Evolutionary conservation across 92 coral and sea anemone species (phyloP).

Genomic region (Muricea muricata): DNA sequence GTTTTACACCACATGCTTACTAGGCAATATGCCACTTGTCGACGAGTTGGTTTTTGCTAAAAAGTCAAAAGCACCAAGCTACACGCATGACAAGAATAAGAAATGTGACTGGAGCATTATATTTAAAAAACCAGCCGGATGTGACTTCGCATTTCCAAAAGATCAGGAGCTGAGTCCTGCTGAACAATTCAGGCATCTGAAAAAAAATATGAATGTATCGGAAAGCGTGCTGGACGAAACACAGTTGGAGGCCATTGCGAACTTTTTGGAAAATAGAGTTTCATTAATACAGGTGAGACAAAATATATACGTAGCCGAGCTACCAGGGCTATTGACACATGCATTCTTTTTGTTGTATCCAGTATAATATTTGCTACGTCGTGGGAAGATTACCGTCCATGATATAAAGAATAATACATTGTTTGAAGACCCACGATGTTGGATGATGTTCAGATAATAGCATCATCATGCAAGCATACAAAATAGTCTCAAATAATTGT

Average conservation of each 20-base stretch:
- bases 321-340: no score
- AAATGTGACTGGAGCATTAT: constrained; percentile 72
- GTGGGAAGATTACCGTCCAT: no score
- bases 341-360: no score
- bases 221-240: constrained; percentile 66
- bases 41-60: constrained; percentile 20
- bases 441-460: no score
- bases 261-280: constrained; percentile 64
- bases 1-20: no score
- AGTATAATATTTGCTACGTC: no score
- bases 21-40: constrained; percentile 13
- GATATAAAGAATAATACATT: no score
- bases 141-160: neutral
- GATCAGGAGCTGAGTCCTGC: neutral
- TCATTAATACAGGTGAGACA: constrained; percentile 83
- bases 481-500: no score
- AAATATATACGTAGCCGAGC: no score
- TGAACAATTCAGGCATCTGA: constrained; percentile 52
- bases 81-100: constrained; percentile 64
- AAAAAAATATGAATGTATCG: neutral
- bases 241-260: constrained; percentile 74
- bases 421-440: no score
- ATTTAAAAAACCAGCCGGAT: constrained; percentile 17
- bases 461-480: no score
- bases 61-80: constrained; percentile 8